These are phyloP conservation scores for Campylomormyrus tamandua DNA, from an alignment of 2,113 vertebrate genomes.

Conservation along the genomic window DNA sequence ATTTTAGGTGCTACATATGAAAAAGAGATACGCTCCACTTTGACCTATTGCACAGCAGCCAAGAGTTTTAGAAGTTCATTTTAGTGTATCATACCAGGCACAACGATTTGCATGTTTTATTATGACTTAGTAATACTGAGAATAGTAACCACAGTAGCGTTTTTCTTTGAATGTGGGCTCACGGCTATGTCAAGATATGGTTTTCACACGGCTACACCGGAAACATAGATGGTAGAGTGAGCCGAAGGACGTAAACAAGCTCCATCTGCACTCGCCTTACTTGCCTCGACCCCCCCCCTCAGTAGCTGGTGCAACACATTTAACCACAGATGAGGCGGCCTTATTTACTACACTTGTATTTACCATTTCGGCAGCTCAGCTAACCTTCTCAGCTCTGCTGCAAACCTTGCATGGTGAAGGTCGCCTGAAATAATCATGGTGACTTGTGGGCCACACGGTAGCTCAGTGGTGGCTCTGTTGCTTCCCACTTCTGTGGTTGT, in stretches of 20 bases:
- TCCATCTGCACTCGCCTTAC: background rate
- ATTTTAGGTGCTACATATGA: background rate
- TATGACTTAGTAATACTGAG: constrained; percentile 16
- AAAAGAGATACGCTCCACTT: background rate
- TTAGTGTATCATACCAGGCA: background rate
- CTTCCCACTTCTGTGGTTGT: background rate
- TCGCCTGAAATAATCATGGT: background rate
- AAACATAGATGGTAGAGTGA: background rate
- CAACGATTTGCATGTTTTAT: background rate
- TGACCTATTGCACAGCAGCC: background rate
- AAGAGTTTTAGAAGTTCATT: background rate
- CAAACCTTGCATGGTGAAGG: background rate
- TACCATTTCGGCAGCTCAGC: background rate
- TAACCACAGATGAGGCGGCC: background rate
- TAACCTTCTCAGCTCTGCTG: background rate
- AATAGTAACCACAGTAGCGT: background rate
- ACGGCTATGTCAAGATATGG: background rate
- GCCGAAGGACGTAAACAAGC: constrained; percentile 12
- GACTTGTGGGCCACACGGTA: background rate
- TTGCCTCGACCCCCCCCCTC: background rate
- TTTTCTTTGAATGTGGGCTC: background rate
- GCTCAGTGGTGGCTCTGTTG: background rate
- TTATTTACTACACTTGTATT: background rate
- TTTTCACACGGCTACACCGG: background rate
- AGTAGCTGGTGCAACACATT: constrained; percentile 6